A percentile compares a stretch with the other conserved stretches of the same genome.
Conservation (phyloP, 2,888 invertebrate genomes). For the Apodemia zela region DNA sequence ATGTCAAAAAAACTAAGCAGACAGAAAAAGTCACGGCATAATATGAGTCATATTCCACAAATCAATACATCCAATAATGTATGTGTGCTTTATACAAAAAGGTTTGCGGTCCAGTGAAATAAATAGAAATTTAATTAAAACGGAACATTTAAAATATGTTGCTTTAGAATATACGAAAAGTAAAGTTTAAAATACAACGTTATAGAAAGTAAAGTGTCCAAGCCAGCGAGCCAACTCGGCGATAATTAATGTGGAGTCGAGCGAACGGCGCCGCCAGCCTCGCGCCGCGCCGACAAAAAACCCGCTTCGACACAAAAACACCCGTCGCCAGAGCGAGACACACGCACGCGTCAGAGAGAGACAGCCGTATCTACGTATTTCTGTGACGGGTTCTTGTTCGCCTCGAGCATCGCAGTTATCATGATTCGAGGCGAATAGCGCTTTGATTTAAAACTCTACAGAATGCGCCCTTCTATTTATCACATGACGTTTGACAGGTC, state of each 20-base stretch:
- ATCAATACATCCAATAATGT: background rate
- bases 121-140: slow-evolving; percentile 12
- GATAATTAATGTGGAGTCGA: slow-evolving; percentile 76
- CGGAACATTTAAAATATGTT: slow-evolving; percentile 15
- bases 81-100: background rate
- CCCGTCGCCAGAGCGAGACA: slow-evolving; percentile 62
- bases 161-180: slow-evolving; percentile 2
- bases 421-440: slow-evolving; percentile 67
- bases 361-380: slow-evolving; percentile 64
- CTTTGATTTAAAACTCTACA: slow-evolving; percentile 76
- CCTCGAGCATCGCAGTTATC: slow-evolving; percentile 71
- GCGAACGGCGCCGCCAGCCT: slow-evolving; percentile 65
- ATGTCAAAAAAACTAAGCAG: background rate
- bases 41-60: background rate
- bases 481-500: slow-evolving; percentile 80
- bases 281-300: slow-evolving; percentile 71
- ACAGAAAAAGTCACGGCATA: background rate
- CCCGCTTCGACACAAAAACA: slow-evolving; percentile 79
- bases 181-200: slow-evolving; percentile 46
- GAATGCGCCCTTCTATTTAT: slow-evolving; percentile 80
- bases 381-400: slow-evolving; percentile 72
- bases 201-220: slow-evolving; percentile 77
- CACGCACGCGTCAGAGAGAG: slow-evolving; percentile 49
- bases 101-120: background rate
- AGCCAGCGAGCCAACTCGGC: slow-evolving; percentile 66